Base-by-base conservation (phyloP, 37 sponge, comb jelly and placozoan species). In the Hexactinellida sp. region DNA sequence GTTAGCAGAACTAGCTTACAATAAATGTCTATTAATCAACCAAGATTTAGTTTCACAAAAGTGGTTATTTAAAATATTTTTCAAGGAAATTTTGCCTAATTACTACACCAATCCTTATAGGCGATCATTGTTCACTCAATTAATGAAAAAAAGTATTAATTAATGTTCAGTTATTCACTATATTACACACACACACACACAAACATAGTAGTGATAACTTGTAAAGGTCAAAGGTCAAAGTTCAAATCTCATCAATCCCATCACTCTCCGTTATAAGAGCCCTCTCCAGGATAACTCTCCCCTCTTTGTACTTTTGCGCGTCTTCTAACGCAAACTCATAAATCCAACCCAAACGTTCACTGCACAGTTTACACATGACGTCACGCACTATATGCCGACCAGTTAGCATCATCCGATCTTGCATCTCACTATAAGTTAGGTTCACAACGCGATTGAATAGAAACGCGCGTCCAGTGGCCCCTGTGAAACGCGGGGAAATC, bases 391-490 rank as follows among this genome's bases (percentile, higher is more conserved):
- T 89, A 86, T 96, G 97, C 39, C 94, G 82, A 21, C 97, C 97
- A 83, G 97, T 96, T 28, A 96, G 82, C 94, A 93, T 96, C 24
- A 91, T 88, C 36, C 93, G 84, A 84, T 89, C 91, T 82, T 93
- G 92, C 1, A 91, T 54, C 39, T 91, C 92, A 88, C 99, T 98
- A 89, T 90, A 96, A 55, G 85, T 90, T 83, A 98, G 83, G 82
- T 98, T 98, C 16, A 98, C 99, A 34, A 94, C 97, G 90, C 91
- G 95, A 76, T 95, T 98, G 91, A 98, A 98, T 0, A 98, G 92
- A 86, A 90, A 98, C 0, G 99, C 99, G 51, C 96, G 87, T 0
- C 99, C 99, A 37, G 99, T 98, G 0, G 99, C 94, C 1, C 99
- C 99, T 38, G 94, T 94, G 85, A 98, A 98, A 23, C 99, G 71